Evolutionary conservation across 2,113 vertebrate species (phyloP).

Genomic region (Ginglymostoma cirratum): DNA sequence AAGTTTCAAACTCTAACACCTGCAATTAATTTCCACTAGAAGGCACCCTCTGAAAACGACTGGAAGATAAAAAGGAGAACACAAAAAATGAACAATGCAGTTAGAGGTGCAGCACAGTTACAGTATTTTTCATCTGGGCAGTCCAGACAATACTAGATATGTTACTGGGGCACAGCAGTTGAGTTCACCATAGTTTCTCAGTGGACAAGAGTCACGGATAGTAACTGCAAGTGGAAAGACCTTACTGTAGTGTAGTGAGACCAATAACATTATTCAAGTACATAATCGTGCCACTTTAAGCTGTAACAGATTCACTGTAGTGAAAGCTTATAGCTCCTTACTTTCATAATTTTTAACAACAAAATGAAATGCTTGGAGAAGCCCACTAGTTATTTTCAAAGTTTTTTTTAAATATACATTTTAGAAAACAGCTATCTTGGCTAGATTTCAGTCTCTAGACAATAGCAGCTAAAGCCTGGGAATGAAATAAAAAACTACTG

Average conservation of each 20-base stretch:
- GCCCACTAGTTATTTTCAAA: neutral
- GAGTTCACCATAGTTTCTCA: neutral
- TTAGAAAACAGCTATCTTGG: neutral
- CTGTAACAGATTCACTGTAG: neutral
- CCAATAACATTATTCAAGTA: neutral
- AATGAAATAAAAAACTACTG: neutral
- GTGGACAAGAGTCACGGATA: neutral
- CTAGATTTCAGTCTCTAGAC: neutral
- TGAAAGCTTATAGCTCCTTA: neutral
- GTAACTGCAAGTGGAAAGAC: neutral
- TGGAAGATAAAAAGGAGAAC: neutral
- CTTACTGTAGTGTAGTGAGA: neutral
- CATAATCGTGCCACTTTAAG: neutral
- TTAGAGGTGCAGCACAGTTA: neutral
- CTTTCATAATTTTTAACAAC: neutral
- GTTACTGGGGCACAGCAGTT: neutral
- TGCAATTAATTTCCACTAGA: neutral
- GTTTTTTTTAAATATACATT: neutral
- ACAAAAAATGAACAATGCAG: neutral
- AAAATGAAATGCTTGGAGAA: neutral
- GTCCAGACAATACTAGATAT: neutral
- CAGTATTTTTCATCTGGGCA: neutral
- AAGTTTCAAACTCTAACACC: neutral
- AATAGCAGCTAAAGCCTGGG: neutral
- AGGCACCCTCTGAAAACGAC: neutral